phyloP scores from a whole-genome alignment of 2,888 invertebrate genomes.

The Nymphalis urticae region DNA sequence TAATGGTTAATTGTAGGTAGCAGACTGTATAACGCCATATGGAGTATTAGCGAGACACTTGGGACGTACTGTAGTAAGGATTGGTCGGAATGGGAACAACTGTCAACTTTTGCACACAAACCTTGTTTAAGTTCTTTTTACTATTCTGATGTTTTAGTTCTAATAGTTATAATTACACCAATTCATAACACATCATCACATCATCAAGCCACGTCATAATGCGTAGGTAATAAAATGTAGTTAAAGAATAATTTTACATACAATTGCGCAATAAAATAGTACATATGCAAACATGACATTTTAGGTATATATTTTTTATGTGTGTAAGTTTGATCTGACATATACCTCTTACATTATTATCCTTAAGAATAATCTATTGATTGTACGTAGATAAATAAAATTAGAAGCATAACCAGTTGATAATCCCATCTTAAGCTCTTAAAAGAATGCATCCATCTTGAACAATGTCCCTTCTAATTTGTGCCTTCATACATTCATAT shows the following conservation, averaged over 20 bases:
- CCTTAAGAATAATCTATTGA: too few relatives aligned
- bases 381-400: too few relatives aligned
- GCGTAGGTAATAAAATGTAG: too few relatives aligned
- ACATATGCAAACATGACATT: too few relatives aligned
- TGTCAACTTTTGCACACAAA: constrained; percentile 66
- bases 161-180: not conserved
- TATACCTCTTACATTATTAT: too few relatives aligned
- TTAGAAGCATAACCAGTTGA: too few relatives aligned
- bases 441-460: constrained; percentile 28
- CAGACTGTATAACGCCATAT: constrained; percentile 74
- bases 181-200: too few relatives aligned
- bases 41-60: constrained; percentile 79
- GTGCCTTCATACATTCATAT: constrained; percentile 69
- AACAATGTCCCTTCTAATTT: constrained; percentile 52
- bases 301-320: too few relatives aligned
- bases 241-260: too few relatives aligned
- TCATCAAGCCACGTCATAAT: too few relatives aligned
- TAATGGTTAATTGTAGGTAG: constrained; percentile 65
- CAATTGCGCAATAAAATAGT: too few relatives aligned
- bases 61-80: constrained; percentile 68
- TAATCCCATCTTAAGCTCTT: constrained; percentile 4
- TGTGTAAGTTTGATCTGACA: too few relatives aligned
- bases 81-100: constrained; percentile 72
- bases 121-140: constrained; percentile 50
- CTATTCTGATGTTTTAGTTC: constrained; percentile 11